These are phyloP conservation scores for Rhopalosiphum maidis DNA, from an alignment of 1,140 invertebrate species.

Conservation along the genomic window DNA sequence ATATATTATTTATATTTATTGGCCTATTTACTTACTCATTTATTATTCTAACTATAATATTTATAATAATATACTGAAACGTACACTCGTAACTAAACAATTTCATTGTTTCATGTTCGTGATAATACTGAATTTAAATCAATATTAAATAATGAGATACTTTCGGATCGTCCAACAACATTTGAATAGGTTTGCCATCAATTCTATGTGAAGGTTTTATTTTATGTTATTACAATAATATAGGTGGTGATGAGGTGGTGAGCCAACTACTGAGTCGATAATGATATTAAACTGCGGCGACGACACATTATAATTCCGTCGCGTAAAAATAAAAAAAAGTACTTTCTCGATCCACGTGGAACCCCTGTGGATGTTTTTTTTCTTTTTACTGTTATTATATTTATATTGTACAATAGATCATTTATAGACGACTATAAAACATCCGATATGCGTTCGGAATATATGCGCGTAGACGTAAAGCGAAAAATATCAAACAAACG, in stretches of 20 bases:
- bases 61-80: not conserved
- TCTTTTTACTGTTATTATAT: not conserved
- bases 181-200: not conserved
- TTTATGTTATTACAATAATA: not conserved
- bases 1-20: not conserved
- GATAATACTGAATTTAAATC: not conserved
- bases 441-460: not conserved
- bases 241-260: not conserved
- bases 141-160: not conserved
- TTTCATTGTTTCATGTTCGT: not conserved
- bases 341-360: not conserved
- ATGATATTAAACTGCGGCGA: not conserved
- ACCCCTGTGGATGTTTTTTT: constrained; percentile 13
- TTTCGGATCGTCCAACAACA: not conserved
- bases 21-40: too few relatives aligned
- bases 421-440: not conserved
- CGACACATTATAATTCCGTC: not conserved
- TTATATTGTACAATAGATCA: not conserved
- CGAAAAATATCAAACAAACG: not conserved
- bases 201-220: not conserved
- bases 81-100: not conserved
- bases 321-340: not conserved
- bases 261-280: not conserved
- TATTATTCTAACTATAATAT: too few relatives aligned
- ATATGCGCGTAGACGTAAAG: not conserved